Percentiles rank a stretch among this genome's conserved stretches.
phyloP scores from a whole-genome alignment of 2,797 vertebrate species.

The Paratrypauchen microcephalus region DNA sequence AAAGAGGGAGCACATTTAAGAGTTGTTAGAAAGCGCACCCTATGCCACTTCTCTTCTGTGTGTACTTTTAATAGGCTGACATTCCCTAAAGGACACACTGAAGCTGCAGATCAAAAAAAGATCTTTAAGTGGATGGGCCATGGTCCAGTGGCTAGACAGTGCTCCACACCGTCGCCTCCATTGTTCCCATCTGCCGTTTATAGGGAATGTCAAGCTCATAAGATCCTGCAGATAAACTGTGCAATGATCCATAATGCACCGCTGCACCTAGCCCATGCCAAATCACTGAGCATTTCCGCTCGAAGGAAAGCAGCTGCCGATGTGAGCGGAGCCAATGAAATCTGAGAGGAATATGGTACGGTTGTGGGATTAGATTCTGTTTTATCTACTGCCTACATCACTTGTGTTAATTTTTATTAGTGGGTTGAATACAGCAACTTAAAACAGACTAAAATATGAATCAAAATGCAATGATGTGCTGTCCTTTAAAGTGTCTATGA shows the following conservation, averaged over 20 bases:
- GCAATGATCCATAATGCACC: conserved; percentile 37
- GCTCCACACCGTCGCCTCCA: conserved; percentile 48
- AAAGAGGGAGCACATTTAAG: conserved; percentile 11
- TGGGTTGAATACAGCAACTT: background rate
- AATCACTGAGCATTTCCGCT: conserved; percentile 32
- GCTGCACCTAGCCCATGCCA: conserved; percentile 28
- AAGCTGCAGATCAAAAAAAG: conserved; percentile 39
- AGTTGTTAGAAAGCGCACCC: conserved; percentile 20
- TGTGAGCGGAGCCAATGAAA: background rate
- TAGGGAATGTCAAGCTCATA: conserved; percentile 39
- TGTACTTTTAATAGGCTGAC: conserved; percentile 42
- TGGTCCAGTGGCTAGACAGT: conserved; percentile 37
- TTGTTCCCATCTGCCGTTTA: conserved; percentile 57
- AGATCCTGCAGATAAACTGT: conserved; percentile 39
- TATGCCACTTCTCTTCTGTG: conserved; percentile 15
- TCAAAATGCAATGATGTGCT: background rate
- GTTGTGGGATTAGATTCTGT: background rate
- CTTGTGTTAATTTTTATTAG: background rate
- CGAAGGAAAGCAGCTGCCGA: conserved; percentile 14
- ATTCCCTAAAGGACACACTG: conserved; percentile 53
- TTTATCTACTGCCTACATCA: background rate
- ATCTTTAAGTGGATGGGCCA: conserved; percentile 48
- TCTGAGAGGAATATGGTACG: background rate
- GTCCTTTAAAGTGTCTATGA: background rate
- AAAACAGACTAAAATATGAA: background rate